Base-by-base conservation (phyloP, 2,113 vertebrate species). In the Mandrillus leucophaeus region DNA sequence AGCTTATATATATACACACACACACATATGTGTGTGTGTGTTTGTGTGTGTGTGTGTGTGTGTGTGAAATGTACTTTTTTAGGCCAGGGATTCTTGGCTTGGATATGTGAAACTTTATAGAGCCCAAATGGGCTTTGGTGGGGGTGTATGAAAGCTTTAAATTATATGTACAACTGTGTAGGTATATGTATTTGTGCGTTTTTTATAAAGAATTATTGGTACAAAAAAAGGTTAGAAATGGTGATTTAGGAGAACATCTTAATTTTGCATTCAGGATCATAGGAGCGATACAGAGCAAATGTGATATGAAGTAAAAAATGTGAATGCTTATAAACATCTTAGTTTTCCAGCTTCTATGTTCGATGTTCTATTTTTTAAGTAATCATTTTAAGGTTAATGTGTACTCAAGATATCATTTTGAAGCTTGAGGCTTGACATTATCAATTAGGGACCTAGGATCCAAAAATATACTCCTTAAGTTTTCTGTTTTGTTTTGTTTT, bases 311-410 rank as follows among this genome's bases (percentile, higher is more conserved):
- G 14, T 48, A 52, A 82, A 25, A 91, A 79, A 80, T 80, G 9
- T 78, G 32, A 80, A 48, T 84, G 3, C 43, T 57, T 73, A 1
- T 23, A 90, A 43, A 83, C 23, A 68, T 80, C 23, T 86, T 82
- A 59, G n/a, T 23, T 73, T 25, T 18, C 25, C 45, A 73, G 32
- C 8, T 59, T 90, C 90, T 88, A 88, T 83, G 5, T 79, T 22
- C 55, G 13, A 3, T 30, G 3, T 43, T 66, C 22, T 45, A 11
- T 55, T 87, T 88, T 64, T 91, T 30, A 70, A 85, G 68, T 66
- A 50, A 75, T 73, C 32, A 5, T 59, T 73, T 72, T 83, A 78
- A 93, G 48, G 82, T 90, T 86, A 73, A 92, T n/a, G 57, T 73
- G 6, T 78, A 84, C 4, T 61, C 52, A n/a, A 55, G 38, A 35